Base-by-base conservation (phyloP, 2,113 vertebrate genomes). In the Hippolais icterina region DNA sequence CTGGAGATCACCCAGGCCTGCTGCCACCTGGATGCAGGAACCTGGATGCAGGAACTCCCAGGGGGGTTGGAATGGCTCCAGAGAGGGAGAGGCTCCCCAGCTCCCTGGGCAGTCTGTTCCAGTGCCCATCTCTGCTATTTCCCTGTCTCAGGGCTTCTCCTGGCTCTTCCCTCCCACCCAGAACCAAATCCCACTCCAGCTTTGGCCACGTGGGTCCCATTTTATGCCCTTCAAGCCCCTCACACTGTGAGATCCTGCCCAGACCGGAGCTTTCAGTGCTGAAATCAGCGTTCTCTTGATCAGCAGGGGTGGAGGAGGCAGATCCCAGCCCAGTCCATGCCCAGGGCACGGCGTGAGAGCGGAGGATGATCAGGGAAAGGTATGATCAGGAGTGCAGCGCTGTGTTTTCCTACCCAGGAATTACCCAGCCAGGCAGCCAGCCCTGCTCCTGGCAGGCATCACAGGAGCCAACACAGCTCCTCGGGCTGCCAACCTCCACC, bases 301-400 rank as follows among this genome's bases (percentile, higher is more conserved):
- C 39, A 28, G 68, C 37, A 20, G 56, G 29, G 75, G 2, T 0
- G 1, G n/a, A 83, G 63, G 50, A 42, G 54, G 71, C 47, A 24
- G 47, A 52, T 10, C 60, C 23, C 72, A 75, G 60, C 50, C 1
- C 1, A 59, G 50, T 14, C 16, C 47, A 3, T 20, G 4, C 7
- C 29, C 47, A 46, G 74, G 37, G 17, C 37, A 21, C 0, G 0
- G 23, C 2, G 46, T 0, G 9, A 53, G 8, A 1, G 6, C 0
- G 0, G 47, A 49, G 60, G 28, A 46, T 1, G 41, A 12, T 10
- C 5, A 12, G 33, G 54, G n/a, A 24, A 54, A 83, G 52, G n/a
- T 12, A 0, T 0, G 4, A 64, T 10, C 29, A 0, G 6, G 41
- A 2, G 0, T 53, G 77, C 57, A 52, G 44, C 65, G 0, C 57